Percentiles rank a stretch among this genome's conserved stretches.
phyloP scores from a whole-genome alignment of 2,888 invertebrate genomes.

The Philereme vetulata region DNA sequence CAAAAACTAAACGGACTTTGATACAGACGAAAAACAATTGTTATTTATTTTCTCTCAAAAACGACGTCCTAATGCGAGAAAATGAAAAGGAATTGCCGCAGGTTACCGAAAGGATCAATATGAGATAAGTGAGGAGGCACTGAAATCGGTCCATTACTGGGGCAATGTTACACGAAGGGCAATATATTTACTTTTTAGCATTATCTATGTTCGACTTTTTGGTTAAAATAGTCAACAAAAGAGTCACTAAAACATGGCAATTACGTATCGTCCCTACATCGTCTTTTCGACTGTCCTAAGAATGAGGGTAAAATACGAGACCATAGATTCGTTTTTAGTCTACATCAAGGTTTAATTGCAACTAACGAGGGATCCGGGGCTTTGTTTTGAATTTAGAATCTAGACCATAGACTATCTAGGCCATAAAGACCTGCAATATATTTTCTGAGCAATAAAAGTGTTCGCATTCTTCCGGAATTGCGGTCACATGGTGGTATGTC shows the following conservation, averaged over 20 bases:
- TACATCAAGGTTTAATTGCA: conserved; percentile 61
- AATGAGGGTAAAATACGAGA: conserved; percentile 42
- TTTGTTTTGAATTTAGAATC: conserved; percentile 23
- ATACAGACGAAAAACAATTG: background rate
- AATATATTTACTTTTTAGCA: conserved; percentile 25
- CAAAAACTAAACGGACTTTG: no score
- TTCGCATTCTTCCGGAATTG: conserved; percentile 64
- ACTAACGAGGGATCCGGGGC: conserved; percentile 40
- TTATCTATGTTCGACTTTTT: conserved; percentile 8
- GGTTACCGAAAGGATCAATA: conserved; percentile 36
- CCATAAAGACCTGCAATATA: conserved; percentile 37
- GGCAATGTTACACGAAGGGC: conserved; percentile 23
- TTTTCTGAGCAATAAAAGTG: conserved; percentile 64
- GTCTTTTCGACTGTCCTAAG: conserved; percentile 38
- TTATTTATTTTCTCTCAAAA: conserved; percentile 12
- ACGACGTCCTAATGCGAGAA: conserved; percentile 32
- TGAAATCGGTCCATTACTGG: conserved; percentile 35
- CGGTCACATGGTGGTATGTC: conserved; percentile 60
- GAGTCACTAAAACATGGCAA: conserved; percentile 11
- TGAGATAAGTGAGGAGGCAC: conserved; percentile 34
- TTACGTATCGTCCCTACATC: conserved; percentile 26
- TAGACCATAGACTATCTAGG: conserved; percentile 9
- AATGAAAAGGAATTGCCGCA: conserved; percentile 37
- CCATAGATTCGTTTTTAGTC: conserved; percentile 58
- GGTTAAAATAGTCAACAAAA: no score